Evolutionary conservation across 2,888 invertebrate genomes (phyloP).

Genomic region (Toxonevra muliebris): DNA sequence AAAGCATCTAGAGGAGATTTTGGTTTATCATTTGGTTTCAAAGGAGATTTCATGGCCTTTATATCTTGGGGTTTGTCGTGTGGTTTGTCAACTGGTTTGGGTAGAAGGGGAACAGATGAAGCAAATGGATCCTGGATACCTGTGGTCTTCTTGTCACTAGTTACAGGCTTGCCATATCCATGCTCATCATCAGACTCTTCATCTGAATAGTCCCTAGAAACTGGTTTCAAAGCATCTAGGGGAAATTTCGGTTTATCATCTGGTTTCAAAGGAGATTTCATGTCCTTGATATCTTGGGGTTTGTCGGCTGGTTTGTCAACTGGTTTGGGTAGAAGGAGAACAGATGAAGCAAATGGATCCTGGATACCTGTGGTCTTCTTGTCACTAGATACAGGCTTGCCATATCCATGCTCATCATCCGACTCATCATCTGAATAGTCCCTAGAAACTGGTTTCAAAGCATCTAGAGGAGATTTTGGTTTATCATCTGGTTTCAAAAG

Average conservation of each 20-base stretch:
- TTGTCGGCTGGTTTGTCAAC: background rate
- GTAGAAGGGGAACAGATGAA: no score
- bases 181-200: slow-evolving; percentile 8
- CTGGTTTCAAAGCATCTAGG: background rate
- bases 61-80: no score
- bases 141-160: background rate
- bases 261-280: background rate
- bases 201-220: background rate
- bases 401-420: background rate
- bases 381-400: background rate
- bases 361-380: background rate
- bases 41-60: no score
- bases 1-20: background rate
- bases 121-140: background rate
- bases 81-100: background rate
- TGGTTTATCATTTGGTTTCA: background rate
- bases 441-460: background rate
- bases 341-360: background rate
- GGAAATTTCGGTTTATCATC: slow-evolving; percentile 10
- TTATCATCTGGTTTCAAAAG: slow-evolving; percentile 5
- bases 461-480: slow-evolving; percentile 3
- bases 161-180: background rate
- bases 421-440: slow-evolving; percentile 1
- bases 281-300: background rate
- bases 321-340: background rate